A percentile compares a stretch with the other conserved stretches of the same genome.
phyloP scores from a whole-genome alignment of 1,140 invertebrate species.

The Trichonephila inaurata region DNA sequence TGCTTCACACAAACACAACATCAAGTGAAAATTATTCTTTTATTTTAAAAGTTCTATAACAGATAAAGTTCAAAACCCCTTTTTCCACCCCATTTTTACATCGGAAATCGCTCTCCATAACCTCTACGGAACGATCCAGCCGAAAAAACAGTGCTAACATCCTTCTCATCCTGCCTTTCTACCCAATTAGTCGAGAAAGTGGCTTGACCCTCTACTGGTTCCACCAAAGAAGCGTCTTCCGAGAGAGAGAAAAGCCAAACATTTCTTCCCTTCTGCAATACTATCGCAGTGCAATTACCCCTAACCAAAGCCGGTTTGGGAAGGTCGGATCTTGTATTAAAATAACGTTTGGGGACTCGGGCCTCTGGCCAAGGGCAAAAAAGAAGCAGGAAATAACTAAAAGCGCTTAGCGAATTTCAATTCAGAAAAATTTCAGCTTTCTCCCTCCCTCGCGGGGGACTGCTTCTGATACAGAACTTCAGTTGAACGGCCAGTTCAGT shows the following conservation, averaged over 20 bases:
- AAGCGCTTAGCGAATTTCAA: neutral
- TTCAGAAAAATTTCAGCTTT: neutral
- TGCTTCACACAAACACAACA: no score
- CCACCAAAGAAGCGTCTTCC: neutral
- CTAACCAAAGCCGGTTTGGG: slow-evolving; percentile 26
- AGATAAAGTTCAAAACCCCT: no score
- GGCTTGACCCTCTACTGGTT: neutral
- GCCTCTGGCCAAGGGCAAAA: slow-evolving; percentile 26
- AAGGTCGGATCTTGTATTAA: slow-evolving; percentile 25
- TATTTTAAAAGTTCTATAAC: no score
- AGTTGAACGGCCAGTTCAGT: neutral
- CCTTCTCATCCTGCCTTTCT: neutral
- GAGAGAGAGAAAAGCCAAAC: neutral
- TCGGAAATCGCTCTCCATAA: neutral
- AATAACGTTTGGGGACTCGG: slow-evolving; percentile 30
- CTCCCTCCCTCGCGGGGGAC: neutral
- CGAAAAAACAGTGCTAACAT: neutral
- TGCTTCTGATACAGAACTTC: neutral
- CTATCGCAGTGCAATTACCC: slow-evolving; percentile 24
- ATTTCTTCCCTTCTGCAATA: neutral
- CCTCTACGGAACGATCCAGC: neutral
- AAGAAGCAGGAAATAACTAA: slow-evolving; percentile 1
- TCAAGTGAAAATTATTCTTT: no score
- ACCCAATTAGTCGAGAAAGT: neutral
- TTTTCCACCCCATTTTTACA: no score